phyloP scores from a whole-genome alignment of 2,113 vertebrate species.

The Brachypteracias leptosomus region DNA sequence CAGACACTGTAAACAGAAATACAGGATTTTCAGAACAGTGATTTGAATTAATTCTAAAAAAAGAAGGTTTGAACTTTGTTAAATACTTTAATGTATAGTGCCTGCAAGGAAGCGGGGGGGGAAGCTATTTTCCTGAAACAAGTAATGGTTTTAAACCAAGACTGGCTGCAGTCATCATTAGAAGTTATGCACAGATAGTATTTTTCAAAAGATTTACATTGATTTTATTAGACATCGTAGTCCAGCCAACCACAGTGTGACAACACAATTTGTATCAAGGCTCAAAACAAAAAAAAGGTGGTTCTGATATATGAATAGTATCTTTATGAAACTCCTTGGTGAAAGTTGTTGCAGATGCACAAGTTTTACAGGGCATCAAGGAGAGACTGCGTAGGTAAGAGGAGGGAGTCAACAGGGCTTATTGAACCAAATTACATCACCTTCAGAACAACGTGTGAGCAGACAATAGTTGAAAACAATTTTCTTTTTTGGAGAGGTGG shows the following conservation, averaged over 20 bases:
- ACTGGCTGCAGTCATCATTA: not conserved
- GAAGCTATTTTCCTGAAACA: not conserved
- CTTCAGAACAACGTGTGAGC: not conserved
- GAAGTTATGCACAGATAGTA: not conserved
- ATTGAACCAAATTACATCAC: not conserved
- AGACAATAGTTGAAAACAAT: not conserved
- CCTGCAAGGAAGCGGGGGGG: not conserved
- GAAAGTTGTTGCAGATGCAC: not conserved
- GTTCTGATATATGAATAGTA: not conserved
- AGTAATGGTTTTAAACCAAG: not conserved
- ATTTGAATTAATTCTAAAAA: not conserved
- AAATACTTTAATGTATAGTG: not conserved
- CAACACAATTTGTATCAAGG: not conserved
- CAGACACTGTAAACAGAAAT: constrained; percentile 86
- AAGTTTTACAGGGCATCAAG: not conserved
- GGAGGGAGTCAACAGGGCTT: not conserved
- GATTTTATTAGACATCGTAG: not conserved
- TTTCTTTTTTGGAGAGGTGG: not conserved
- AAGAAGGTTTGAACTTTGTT: not conserved
- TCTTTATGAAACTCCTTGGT: not conserved
- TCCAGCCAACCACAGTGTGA: not conserved
- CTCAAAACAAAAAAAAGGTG: not conserved
- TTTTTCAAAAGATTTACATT: not conserved
- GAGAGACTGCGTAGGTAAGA: not conserved
- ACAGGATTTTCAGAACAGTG: not conserved